Base-by-base conservation (phyloP, 2,113 vertebrate genomes). In the Aphelocoma coerulescens region DNA sequence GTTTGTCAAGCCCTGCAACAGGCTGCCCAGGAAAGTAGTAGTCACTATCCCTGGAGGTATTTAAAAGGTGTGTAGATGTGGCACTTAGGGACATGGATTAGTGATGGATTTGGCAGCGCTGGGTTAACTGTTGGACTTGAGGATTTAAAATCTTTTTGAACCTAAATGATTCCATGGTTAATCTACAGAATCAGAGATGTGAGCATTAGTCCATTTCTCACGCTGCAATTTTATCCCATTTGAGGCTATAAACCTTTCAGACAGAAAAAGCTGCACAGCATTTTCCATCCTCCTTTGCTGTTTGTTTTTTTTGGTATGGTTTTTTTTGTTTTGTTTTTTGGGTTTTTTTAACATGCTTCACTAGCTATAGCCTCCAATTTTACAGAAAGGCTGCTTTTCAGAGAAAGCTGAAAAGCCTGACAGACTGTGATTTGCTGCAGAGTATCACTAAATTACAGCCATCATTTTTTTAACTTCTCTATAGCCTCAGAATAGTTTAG, bases 181-280 rank as follows among this genome's bases (percentile, higher is more conserved):
- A 85, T 77, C 76, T 88, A 71, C n/a, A 85, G 35, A 95, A 86
- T 63, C 81, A 84, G n/a, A 83, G 33, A 71, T 52, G 43, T 58
- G 41, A 88, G 32, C 23, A 52, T 44, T 26, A 91, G 67, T 59
- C n/a, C 51, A 73, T 69, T 93, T 84, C 55, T 93, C 41, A n/a
- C 15, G n/a, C 46, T 69, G 32, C 27, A 59, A 23, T 86, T 93
- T 94, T 51, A 39, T 39, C 52, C 41, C 76, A 18, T 67, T 91
- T 84, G 51, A 84, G 52, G 48, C 28, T 87, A 74, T 10, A 93
- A 55, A 6, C 10, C 51, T 71, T 90, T 39, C 28, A 58, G 63
- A 71, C 32, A 51, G 63, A 67, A 80, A 66, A 92, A 33, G 16
- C n/a, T 44, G 24, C 14, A 20, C 28, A n/a, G 18, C 9, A 28